Evolutionary conservation across 2,888 invertebrate genomes (phyloP).

Genomic region (Ormyrus rosae): DNA sequence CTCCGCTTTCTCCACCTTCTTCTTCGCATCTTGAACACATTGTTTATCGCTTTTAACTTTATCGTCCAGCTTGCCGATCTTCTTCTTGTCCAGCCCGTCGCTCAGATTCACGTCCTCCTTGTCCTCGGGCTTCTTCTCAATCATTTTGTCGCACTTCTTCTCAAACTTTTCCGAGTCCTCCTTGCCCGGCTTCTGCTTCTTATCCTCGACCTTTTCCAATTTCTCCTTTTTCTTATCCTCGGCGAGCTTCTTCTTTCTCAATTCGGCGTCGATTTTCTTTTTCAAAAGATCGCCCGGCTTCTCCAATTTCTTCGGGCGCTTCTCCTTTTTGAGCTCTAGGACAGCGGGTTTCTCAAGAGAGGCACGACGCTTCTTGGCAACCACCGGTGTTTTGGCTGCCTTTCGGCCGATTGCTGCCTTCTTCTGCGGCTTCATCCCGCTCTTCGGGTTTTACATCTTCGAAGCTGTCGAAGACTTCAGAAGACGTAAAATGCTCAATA

Average conservation of each 20-base stretch:
- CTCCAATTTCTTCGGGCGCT: slow-evolving; percentile 67
- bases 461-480: slow-evolving; percentile 49
- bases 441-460: slow-evolving; percentile 70
- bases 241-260: slow-evolving; percentile 52
- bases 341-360: slow-evolving; percentile 66
- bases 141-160: slow-evolving; percentile 59
- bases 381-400: slow-evolving; percentile 72
- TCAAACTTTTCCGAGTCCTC: slow-evolving; percentile 53
- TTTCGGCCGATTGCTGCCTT: slow-evolving; percentile 72
- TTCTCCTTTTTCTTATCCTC: slow-evolving; percentile 65
- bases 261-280: slow-evolving; percentile 45
- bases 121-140: slow-evolving; percentile 55
- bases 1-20: slow-evolving; percentile 63
- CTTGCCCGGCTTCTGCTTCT: slow-evolving; percentile 60
- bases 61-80: slow-evolving; percentile 65
- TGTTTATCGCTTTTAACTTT: slow-evolving; percentile 66
- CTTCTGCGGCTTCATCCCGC: slow-evolving; percentile 75
- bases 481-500: neutral
- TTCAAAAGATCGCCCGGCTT: slow-evolving; percentile 59
- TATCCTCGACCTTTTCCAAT: slow-evolving; percentile 60
- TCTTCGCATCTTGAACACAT: slow-evolving; percentile 63
- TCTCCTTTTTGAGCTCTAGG: slow-evolving; percentile 65
- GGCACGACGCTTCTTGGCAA: slow-evolving; percentile 72
- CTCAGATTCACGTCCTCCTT: slow-evolving; percentile 60
- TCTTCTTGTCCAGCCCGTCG: slow-evolving; percentile 63